A percentile compares a stretch with the other conserved stretches of the same genome.
These are phyloP conservation scores for Ammospiza nelsoni DNA, from an alignment of 2,113 vertebrate species.

Conservation along the genomic window DNA sequence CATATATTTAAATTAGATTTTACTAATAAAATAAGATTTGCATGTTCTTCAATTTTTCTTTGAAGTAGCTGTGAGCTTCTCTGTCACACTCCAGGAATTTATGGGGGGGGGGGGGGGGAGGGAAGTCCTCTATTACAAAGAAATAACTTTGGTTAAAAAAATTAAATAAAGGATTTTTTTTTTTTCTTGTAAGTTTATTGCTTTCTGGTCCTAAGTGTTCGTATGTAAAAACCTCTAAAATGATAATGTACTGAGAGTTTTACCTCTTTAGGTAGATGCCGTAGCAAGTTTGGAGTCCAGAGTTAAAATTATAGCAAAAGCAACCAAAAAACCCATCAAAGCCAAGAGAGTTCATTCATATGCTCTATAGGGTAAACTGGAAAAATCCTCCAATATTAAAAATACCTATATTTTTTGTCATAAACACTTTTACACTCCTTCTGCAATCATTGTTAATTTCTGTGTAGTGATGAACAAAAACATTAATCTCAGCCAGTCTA, in stretches of 20 bases:
- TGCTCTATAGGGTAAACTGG: neutral
- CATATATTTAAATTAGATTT: neutral
- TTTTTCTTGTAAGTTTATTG: neutral
- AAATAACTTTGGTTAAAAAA: neutral
- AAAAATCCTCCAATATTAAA: neutral
- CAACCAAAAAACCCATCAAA: neutral
- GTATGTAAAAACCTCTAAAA: neutral
- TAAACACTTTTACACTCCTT: neutral
- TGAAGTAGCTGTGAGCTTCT: neutral
- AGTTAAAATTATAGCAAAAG: neutral
- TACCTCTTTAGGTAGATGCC: neutral
- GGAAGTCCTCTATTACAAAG: neutral
- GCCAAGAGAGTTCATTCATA: neutral
- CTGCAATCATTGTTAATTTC: neutral
- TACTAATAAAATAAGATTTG: neutral
- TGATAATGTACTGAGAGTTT: neutral
- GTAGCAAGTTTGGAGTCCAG: neutral
- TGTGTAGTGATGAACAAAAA: neutral
- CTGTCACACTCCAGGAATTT: neutral
- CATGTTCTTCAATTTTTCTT: neutral
- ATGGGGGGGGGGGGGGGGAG: too few relatives aligned
- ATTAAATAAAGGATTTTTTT: neutral
- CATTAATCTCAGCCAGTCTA: fast-evolving
- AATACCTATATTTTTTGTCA: neutral
- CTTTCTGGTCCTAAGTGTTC: neutral